Base-by-base conservation (phyloP, 1,140 invertebrate species). In the Ceratoteleas bidentatus region DNA sequence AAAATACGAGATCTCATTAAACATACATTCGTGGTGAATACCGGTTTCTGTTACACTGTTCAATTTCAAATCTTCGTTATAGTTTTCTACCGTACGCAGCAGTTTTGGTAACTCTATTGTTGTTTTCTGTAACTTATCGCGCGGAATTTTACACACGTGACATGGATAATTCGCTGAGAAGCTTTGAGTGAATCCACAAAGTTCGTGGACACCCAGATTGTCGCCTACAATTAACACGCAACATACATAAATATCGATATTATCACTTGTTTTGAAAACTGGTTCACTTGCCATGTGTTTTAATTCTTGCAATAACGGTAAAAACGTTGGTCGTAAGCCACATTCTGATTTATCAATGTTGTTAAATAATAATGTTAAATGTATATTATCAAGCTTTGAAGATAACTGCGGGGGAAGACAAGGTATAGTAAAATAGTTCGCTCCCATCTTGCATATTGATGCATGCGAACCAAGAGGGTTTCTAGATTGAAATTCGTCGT, bases 151-250 rank as follows among this genome's bases (percentile, higher is more conserved):
- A 14, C 72, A 81, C 53, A 81, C 13, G 11, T 38, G 52, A 16
- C 72, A 81, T 6, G 43, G 33, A 66, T 65, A 60, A 65, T 66
- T 66, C 7, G 72, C 66, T 32, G 13, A 16, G 50, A 81, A 81
- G 54, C 58, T 9, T 50, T 49, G 3, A 49, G 64, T 43, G 52
- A 70, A 76, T n/a, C 79, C 72, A 58, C 70, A 74, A 15, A 69
- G 47, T 45, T 75, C 45, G 16, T 75, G 52, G 13, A 64, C 32
- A 2, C 64, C 70, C n/a, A 75, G 49, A 60, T 81, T 81, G 54
- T 81, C 78, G 10, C 64, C 69, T 45, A 43, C 49, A 62, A 69
- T 34, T 50, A 58, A 43, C 9, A 14, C 24, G 45, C 64, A 62
- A 13, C 4, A 6, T 10, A 65, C 33, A 52, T 61, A 75, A 45